Percentiles rank a stretch among this genome's conserved stretches.
These are phyloP conservation scores for Cephus runcator DNA, from an alignment of 2,888 invertebrate genomes.

Conservation along the genomic window DNA sequence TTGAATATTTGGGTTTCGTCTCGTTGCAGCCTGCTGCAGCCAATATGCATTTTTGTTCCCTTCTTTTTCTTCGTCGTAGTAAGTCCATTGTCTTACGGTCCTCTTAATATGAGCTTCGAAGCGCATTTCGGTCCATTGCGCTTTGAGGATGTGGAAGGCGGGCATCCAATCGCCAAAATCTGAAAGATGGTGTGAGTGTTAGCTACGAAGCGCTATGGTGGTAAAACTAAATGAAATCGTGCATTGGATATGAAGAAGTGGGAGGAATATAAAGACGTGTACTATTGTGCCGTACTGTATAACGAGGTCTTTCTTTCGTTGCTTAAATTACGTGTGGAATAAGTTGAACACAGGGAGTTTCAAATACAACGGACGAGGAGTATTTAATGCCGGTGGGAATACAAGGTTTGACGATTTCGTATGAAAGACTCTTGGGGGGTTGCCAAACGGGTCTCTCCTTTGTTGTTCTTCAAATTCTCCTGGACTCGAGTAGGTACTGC, in stretches of 20 bases:
- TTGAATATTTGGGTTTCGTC: background rate
- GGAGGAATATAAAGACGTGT: background rate
- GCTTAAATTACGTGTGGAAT: background rate
- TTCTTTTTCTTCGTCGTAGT: background rate
- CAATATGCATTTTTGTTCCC: background rate
- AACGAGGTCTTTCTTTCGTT: background rate
- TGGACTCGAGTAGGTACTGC: background rate
- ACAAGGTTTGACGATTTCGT: background rate
- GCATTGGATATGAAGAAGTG: background rate
- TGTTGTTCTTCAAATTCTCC: background rate
- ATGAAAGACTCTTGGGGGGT: background rate
- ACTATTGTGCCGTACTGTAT: background rate
- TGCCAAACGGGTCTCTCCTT: background rate
- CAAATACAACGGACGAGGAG: background rate
- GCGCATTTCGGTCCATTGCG: background rate
- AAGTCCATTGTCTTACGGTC: background rate
- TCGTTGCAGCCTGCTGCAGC: conserved; percentile 2
- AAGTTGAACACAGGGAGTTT: background rate
- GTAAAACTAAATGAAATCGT: background rate
- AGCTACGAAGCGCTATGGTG: conserved; percentile 49
- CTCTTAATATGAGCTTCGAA: background rate
- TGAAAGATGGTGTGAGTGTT: conserved; percentile 62
- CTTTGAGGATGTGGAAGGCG: background rate
- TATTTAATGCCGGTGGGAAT: background rate
- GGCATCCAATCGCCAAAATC: conserved; percentile 36